phyloP scores from a whole-genome alignment of 1,140 invertebrate species.

The Adelges cooleyi region DNA sequence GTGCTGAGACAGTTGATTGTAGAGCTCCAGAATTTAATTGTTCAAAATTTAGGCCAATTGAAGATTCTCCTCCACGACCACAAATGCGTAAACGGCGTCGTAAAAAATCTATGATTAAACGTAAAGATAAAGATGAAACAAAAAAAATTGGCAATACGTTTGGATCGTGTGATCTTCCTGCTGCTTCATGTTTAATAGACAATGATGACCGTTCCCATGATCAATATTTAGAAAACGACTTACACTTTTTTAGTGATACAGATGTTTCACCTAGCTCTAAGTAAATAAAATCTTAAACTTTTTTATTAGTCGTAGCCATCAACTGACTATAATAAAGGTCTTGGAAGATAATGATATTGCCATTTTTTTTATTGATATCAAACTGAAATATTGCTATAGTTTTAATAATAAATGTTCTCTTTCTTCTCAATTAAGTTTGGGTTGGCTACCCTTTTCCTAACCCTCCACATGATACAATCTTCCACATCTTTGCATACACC shows the following conservation, averaged over 20 bases:
- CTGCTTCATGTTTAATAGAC: background rate
- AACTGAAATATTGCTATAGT: too few relatives aligned
- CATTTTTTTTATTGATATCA: too few relatives aligned
- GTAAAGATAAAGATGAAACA: constrained; percentile 1
- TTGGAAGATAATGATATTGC: background rate
- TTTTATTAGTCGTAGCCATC: background rate
- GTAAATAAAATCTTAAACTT: constrained; percentile 26
- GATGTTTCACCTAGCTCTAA: constrained; percentile 54
- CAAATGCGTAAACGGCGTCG: constrained; percentile 24
- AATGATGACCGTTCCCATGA: constrained; percentile 12
- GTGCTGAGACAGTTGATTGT: constrained; percentile 34
- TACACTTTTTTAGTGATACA: constrained; percentile 85
- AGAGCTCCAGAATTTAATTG: constrained; percentile 12
- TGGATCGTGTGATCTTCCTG: constrained; percentile 17
- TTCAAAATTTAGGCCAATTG: constrained; percentile 36
- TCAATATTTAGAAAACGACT: constrained; percentile 40
- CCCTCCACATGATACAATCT: too few relatives aligned
- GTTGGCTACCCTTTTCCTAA: too few relatives aligned
- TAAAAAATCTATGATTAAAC: constrained; percentile 18
- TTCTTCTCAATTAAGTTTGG: too few relatives aligned
- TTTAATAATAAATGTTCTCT: too few relatives aligned
- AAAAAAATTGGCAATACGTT: constrained; percentile 6
- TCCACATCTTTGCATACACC: too few relatives aligned
- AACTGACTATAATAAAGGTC: background rate
- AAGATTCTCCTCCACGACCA: constrained; percentile 14